phyloP scores from a whole-genome alignment of 1,140 invertebrate species.

The Aleiodes sp. region DNA sequence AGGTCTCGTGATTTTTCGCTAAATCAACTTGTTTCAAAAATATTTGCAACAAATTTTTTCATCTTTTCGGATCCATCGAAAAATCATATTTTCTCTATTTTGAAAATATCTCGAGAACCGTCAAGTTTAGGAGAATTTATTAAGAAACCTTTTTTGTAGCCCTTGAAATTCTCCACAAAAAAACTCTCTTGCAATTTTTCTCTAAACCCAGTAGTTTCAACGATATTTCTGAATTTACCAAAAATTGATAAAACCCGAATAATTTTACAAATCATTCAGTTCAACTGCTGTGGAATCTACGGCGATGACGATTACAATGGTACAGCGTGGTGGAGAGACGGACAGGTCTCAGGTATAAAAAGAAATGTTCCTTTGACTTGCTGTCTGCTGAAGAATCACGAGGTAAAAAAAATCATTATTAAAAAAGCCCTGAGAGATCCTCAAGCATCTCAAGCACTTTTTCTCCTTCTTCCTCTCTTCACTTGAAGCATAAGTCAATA shows the following conservation, averaged over 20 bases:
- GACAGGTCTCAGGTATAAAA: constrained; percentile 49
- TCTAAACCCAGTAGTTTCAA: neutral
- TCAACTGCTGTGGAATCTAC: constrained; percentile 69
- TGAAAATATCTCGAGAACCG: too few species aligned
- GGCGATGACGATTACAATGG: constrained; percentile 65
- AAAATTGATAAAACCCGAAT: neutral
- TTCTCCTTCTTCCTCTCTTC: too few species aligned
- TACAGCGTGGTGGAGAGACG: constrained; percentile 64
- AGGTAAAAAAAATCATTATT: constrained; percentile 46
- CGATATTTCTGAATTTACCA: neutral
- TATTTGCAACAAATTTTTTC: too few species aligned
- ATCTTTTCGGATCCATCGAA: too few species aligned
- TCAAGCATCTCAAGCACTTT: neutral
- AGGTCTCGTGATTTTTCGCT: too few species aligned
- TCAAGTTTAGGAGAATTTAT: too few species aligned
- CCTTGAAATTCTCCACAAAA: too few species aligned
- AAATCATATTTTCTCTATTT: too few species aligned
- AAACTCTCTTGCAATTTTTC: too few species aligned
- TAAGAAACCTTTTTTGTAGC: too few species aligned
- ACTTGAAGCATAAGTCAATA: too few species aligned
- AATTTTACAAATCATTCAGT: constrained; percentile 54
- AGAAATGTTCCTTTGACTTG: constrained; percentile 63
- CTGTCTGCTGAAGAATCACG: constrained; percentile 61
- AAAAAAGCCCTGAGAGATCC: neutral
- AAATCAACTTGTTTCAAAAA: too few species aligned